These are phyloP conservation scores for Pachyuromys duprasi DNA, from an alignment of 2,797 vertebrate species.

Conservation along the genomic window DNA sequence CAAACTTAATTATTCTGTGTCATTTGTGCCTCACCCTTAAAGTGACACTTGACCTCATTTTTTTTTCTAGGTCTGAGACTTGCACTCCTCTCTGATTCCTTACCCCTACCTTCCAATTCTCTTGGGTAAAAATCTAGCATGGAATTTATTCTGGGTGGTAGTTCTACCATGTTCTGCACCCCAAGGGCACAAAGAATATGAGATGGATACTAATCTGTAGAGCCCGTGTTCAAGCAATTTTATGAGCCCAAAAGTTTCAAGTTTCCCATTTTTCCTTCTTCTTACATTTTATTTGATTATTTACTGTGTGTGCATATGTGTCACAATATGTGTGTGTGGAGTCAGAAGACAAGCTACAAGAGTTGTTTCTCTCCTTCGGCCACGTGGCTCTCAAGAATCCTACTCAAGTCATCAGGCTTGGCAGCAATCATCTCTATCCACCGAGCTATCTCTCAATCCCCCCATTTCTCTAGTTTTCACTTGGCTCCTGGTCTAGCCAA, in stretches of 20 bases:
- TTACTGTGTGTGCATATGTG: not conserved
- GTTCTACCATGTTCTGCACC: not conserved
- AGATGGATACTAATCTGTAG: not conserved
- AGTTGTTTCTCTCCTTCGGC: not conserved
- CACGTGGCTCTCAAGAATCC: not conserved
- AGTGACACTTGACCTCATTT: constrained; percentile 17
- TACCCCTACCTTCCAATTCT: not conserved
- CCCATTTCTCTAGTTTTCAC: not conserved
- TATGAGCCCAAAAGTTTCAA: not conserved
- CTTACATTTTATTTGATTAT: not conserved
- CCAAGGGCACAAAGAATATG: not conserved
- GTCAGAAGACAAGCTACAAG: not conserved
- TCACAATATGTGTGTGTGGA: not conserved
- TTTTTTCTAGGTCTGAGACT: constrained; percentile 15
- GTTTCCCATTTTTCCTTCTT: not conserved
- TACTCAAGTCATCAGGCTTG: not conserved
- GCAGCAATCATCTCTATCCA: not conserved
- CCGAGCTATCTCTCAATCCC: not conserved
- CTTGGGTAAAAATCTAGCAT: constrained; percentile 33
- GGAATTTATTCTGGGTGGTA: constrained; percentile 8
- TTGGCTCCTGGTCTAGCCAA: constrained; percentile 26
- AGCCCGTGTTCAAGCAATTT: constrained; percentile 29
- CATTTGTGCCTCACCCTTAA: constrained; percentile 32
- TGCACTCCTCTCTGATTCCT: constrained; percentile 45
- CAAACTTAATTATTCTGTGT: constrained; percentile 40